Base-by-base conservation (phyloP, 2,797 vertebrate species). In the Okamejei kenojei region DNA sequence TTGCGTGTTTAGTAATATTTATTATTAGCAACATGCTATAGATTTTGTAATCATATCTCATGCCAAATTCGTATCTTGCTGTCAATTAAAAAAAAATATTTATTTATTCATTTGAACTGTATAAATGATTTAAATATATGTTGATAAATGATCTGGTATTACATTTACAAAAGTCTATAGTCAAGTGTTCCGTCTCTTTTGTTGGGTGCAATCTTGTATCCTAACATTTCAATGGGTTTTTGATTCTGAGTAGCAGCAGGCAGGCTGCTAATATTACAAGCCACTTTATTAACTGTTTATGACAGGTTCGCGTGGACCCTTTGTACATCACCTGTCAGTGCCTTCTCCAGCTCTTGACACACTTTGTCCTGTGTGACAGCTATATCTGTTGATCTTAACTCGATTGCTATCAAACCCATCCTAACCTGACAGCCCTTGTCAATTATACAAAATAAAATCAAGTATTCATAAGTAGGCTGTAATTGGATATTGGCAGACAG, bases 361-460 rank as follows among this genome's bases (percentile, higher is more conserved):
- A 94, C 93, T 93, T 94, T 94, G 94, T 95, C 96, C 95, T 95
- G 94, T 95, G 96, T 96, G 95, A 95, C 93, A 93, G 93, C 77
- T 94, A 95, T 94, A 96, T 96, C 95, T 91, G 94, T 93, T 94
- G 96, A 97, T 98, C 97, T 97, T 96, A 95, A 96, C 96, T 95
- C 95, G 96, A 96, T 97, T 96, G 96, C 96, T 91, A 93, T 95
- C 95, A 96, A 97, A 96, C 96, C 96, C 95, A 96, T 95, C 95
- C 94, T 97, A 96, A 95, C 96, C 96, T 97, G 96, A 97, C 96
- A 96, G 97, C 96, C 96, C 96, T 96, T 97, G 97, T 98, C 97
- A 98, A 96, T 98, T 98, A 98, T 96, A 97, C 97, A 97, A 98
- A 98, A 97, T 98, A 97, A 97, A 98, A 98, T 98, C 97, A 98